Percentiles rank a stretch among this genome's conserved stretches.
These are phyloP conservation scores for Clistopyga incitator DNA, from an alignment of 2,888 invertebrate genomes.

Conservation along the genomic window DNA sequence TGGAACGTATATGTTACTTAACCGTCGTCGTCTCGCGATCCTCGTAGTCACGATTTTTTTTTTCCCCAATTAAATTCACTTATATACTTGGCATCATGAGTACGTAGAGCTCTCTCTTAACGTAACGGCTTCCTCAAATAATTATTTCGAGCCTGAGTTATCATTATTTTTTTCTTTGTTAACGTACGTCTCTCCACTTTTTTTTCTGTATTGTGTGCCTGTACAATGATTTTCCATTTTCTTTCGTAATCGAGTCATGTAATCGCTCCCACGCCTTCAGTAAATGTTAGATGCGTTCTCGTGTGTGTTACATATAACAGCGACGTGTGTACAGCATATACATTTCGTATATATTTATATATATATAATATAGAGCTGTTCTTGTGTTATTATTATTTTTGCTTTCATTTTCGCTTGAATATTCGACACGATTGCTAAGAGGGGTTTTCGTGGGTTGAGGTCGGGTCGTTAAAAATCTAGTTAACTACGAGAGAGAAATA, in stretches of 20 bases:
- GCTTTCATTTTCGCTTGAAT: conserved; percentile 5
- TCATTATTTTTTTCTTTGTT: conserved; percentile 14
- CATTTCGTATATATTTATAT: conserved; percentile 13
- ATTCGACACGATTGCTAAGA: conserved; percentile 26
- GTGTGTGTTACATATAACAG: conserved; percentile 5
- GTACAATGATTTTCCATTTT: conserved; percentile 22
- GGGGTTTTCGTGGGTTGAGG: conserved; percentile 9
- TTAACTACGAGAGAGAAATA: conserved; percentile 76
- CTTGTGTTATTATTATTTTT: conserved; percentile 6
- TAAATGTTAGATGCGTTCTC: conserved; percentile 18
- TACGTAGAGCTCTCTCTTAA: conserved; percentile 43
- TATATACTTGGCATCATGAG: conserved; percentile 65
- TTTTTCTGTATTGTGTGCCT: conserved; percentile 25
- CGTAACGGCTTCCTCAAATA: background rate
- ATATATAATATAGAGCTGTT: conserved; percentile 23
- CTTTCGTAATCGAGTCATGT: conserved; percentile 50
- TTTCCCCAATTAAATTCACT: conserved; percentile 40
- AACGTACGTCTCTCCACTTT: conserved; percentile 14
- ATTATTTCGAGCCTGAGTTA: conserved; percentile 33
- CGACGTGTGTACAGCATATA: conserved; percentile 4
- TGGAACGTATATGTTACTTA: conserved; percentile 73
- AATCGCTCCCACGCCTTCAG: conserved; percentile 31
- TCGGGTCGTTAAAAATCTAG: conserved; percentile 71
- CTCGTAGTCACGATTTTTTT: conserved; percentile 10
- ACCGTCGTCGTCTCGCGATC: conserved; percentile 36